Base-by-base conservation (phyloP, 2,113 vertebrate species). In the Tyrannus savana region DNA sequence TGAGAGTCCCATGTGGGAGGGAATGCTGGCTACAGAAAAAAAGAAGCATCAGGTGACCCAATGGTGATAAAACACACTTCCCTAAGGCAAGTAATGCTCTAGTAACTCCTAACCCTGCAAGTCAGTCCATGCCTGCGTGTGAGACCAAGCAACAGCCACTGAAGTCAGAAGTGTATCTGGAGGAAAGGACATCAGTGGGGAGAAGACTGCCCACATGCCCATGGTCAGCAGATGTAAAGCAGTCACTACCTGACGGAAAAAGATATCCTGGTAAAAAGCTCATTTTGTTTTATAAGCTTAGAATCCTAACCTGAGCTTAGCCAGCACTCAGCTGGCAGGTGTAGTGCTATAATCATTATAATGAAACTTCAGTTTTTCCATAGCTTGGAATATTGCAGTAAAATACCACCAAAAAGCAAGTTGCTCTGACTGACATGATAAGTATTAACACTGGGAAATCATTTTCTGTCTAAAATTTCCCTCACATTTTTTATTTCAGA, bases 391-490 rank as follows among this genome's bases (percentile, higher is more conserved):
- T 90, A 88, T 78, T 86, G 56, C 85, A 87, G 64, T 59, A 94
- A 92, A 96, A 81, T n/a, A 41, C 28, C 37, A 67, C 18, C 52
- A 71, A 42, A 62, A 90, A 80, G 16, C 1, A 6, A 93, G 68
- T 55, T 71, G 12, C 23, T 81, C 44, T 90, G 72, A 81, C 16
- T 56, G 92, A 71, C 49, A 12, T 33, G 66, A 10, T 75, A 96
- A 92, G 49, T 56, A 35, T 94, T 89, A 92, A 90, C 52, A 46
- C 10, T 1, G 2, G 52, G 41, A 91, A 90, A 63, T 73, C 1
- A 22, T 66, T 74, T 92, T 94, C 81, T 56, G 9, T 42, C 83
- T 89, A 60, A 92, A 68, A 90, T 87, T 94, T 80, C 44, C 52
- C 60, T 90, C 18, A 6, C 9, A 5, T 85, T 83, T 93, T 94